A percentile compares a stretch with the other conserved stretches of the same genome.
Evolutionary conservation across 1,140 invertebrate species (phyloP).

Genomic region (Micrasema longulum): DNA sequence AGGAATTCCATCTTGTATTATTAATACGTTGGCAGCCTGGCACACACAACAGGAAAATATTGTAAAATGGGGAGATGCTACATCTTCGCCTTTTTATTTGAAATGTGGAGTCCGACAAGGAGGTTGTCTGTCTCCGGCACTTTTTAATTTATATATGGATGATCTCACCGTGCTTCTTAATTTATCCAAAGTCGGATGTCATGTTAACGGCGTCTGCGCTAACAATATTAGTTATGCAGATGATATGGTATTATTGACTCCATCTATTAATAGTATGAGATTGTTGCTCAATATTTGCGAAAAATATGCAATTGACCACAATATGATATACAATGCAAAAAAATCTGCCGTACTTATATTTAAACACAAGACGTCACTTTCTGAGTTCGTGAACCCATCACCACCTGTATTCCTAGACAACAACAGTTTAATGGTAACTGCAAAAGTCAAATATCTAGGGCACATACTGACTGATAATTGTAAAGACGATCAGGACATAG

Average conservation of each 20-base stretch:
- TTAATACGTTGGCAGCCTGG: background rate
- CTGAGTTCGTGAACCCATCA: no score
- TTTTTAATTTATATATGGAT: background rate
- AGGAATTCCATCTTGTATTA: background rate
- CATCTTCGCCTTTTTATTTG: background rate
- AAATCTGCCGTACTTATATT: no score
- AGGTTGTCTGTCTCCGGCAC: background rate
- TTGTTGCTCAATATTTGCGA: no score
- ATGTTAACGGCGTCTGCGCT: background rate
- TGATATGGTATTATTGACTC: background rate
- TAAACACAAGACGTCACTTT: no score
- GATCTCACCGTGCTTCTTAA: background rate
- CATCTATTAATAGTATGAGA: background rate
- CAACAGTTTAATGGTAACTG: no score
- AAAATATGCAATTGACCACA: no score
- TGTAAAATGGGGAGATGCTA: background rate
- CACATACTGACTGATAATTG: no score
- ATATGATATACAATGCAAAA: no score
- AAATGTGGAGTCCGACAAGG: slow-evolving; percentile 1
- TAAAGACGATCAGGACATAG: no score
- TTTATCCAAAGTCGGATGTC: background rate
- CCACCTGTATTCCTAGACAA: no score
- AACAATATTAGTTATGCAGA: slow-evolving; percentile 1
- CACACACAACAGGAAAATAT: background rate
- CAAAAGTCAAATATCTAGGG: no score